A percentile compares a stretch with the other conserved stretches of the same genome.
Evolutionary conservation across 1,140 invertebrate species (phyloP).

Genomic region (Nasonia longicornis): DNA sequence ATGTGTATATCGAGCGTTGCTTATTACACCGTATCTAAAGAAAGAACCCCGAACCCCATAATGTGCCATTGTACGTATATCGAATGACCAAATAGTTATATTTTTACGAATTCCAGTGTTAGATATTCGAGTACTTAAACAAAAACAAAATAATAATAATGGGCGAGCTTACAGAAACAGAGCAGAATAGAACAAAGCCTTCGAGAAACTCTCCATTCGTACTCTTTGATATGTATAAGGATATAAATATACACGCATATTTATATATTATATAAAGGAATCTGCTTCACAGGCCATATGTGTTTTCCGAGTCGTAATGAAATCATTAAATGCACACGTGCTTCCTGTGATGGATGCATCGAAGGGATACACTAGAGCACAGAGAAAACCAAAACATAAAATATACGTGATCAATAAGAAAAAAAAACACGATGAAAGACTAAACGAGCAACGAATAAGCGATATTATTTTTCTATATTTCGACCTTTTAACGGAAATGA

Average conservation of each 20-base stretch:
- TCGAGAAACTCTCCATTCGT: slow-evolving; percentile 13
- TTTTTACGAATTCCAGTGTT: slow-evolving; percentile 48
- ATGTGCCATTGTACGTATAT: slow-evolving; percentile 48
- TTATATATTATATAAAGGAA: slow-evolving; percentile 21
- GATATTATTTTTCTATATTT: slow-evolving; percentile 46
- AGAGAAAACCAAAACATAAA: slow-evolving; percentile 26
- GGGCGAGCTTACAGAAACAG: neutral
- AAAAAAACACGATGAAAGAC: slow-evolving; percentile 31
- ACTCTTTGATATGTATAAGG: slow-evolving; percentile 10
- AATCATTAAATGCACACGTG: slow-evolving; percentile 16
- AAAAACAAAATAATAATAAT: slow-evolving; percentile 30
- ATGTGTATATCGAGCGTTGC: neutral
- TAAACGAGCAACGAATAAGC: slow-evolving; percentile 47
- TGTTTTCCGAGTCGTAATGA: slow-evolving; percentile 17
- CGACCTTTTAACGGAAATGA: neutral
- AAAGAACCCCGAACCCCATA: slow-evolving; percentile 14
- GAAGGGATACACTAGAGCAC: neutral
- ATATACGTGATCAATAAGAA: slow-evolving; percentile 12
- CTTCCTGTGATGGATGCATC: neutral
- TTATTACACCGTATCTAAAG: slow-evolving; percentile 17
- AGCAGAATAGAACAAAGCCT: slow-evolving; percentile 6
- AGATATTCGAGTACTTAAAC: slow-evolving; percentile 45
- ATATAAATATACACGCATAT: slow-evolving; percentile 22
- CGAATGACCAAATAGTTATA: slow-evolving; percentile 48
- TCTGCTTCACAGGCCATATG: slow-evolving; percentile 33